Percentiles rank a stretch among this genome's conserved stretches.
Evolutionary conservation across 2,113 vertebrate species (phyloP).

Genomic region (Perca flavescens): DNA sequence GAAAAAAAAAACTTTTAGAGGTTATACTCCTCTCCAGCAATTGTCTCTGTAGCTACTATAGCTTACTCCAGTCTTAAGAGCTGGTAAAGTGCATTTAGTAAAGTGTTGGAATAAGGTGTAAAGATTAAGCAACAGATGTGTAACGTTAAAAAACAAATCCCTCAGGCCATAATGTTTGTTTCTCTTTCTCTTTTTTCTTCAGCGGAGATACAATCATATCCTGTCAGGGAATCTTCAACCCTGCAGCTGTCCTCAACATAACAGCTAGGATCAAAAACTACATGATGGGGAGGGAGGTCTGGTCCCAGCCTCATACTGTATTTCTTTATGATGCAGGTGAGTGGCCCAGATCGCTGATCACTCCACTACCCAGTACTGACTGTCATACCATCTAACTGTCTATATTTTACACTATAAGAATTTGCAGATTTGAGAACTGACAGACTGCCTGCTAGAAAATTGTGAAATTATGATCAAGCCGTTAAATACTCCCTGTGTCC

Average conservation of each 20-base stretch:
- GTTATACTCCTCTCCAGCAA: neutral
- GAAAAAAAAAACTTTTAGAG: no score
- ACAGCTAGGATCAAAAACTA: slow-evolving; percentile 33
- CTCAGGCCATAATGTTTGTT: no score
- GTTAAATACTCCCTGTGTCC: neutral
- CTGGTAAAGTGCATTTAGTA: neutral
- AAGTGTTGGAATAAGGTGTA: neutral
- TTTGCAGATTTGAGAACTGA: neutral
- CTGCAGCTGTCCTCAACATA: neutral
- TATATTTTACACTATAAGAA: no score
- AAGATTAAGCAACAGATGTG: neutral
- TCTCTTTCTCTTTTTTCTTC: neutral
- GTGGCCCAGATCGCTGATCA: neutral
- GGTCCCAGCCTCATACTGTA: slow-evolving; percentile 40
- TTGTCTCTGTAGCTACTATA: no score
- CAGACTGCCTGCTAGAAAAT: neutral
- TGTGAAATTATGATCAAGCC: neutral
- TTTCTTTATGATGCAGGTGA: neutral
- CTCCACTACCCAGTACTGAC: rapidly evolving
- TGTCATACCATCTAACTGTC: no score
- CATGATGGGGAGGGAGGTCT: slow-evolving; percentile 3
- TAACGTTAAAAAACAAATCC: neutral
- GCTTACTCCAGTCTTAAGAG: neutral
- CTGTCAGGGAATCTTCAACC: slow-evolving; percentile 31
- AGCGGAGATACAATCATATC: rapidly evolving